These are phyloP conservation scores for Perodicticus potto DNA, from an alignment of 2,797 vertebrate genomes.

Conservation along the genomic window DNA sequence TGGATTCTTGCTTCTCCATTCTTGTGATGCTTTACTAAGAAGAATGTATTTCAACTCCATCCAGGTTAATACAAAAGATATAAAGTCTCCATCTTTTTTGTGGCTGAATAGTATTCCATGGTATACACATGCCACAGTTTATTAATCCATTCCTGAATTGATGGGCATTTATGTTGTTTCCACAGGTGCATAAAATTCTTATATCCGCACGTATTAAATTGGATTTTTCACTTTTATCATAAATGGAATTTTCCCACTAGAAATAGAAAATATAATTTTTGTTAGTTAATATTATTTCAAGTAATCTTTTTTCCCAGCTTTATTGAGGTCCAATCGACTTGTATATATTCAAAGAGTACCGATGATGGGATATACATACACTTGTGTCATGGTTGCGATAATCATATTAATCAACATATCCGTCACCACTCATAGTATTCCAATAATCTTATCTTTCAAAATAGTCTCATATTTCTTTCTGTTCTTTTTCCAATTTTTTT, in stretches of 20 bases:
- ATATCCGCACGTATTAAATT: constrained; percentile 10
- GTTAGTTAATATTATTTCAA: constrained; percentile 27
- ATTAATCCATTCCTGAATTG: too few species aligned
- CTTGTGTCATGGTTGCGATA: too few species aligned
- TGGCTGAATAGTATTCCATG: too few species aligned
- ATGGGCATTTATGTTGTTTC: too few species aligned
- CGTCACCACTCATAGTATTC: neutral
- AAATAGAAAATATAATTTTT: neutral
- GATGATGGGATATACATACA: neutral
- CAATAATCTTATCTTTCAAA: constrained; percentile 33
- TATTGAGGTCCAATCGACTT: neutral
- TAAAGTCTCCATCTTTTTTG: too few species aligned
- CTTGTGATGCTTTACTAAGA: too few species aligned
- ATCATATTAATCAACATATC: neutral
- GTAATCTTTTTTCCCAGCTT: neutral
- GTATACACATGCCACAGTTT: too few species aligned
- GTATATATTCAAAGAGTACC: neutral
- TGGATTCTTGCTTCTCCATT: too few species aligned
- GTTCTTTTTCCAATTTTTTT: neutral
- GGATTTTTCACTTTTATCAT: constrained; percentile 37
- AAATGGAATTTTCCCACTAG: neutral
- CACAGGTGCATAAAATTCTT: neutral
- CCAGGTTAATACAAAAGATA: too few species aligned
- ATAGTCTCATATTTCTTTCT: neutral
- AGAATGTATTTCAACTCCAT: too few species aligned